These are phyloP conservation scores for Pammene fasciana DNA, from an alignment of 2,888 invertebrate genomes.

Conservation along the genomic window DNA sequence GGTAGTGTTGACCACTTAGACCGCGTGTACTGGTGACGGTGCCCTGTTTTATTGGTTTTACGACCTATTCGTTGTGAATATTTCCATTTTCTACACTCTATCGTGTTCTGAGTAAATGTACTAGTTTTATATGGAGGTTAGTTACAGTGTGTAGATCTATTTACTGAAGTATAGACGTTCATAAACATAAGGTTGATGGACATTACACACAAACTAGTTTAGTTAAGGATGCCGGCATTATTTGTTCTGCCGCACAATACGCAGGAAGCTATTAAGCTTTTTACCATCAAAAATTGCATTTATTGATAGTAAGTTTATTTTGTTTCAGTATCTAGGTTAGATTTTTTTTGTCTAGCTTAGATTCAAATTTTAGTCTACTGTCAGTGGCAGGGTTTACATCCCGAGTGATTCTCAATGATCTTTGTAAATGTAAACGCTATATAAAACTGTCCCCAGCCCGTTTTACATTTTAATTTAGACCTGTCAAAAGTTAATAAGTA, in stretches of 20 bases:
- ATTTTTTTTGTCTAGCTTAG: slow-evolving; percentile 38
- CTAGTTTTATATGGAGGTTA: slow-evolving; percentile 48
- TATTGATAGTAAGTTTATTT: slow-evolving; percentile 37
- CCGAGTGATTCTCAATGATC: slow-evolving; percentile 2
- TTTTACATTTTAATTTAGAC: no score
- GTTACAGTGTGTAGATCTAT: slow-evolving; percentile 24
- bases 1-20: slow-evolving; percentile 36
- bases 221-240: slow-evolving; percentile 27
- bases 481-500: neutral
- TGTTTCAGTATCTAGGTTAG: slow-evolving; percentile 24
- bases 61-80: slow-evolving; percentile 55
- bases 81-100: slow-evolving; percentile 81
- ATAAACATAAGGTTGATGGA: slow-evolving; percentile 19
- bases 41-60: slow-evolving; percentile 77
- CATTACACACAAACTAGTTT: slow-evolving; percentile 23
- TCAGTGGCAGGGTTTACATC: slow-evolving; percentile 18
- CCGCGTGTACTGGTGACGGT: slow-evolving; percentile 41
- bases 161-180: slow-evolving; percentile 17
- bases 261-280: slow-evolving; percentile 26
- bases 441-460: no score
- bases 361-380: slow-evolving; percentile 31
- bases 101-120: slow-evolving; percentile 59
- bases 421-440: no score
- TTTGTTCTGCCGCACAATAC: slow-evolving; percentile 14
- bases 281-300: slow-evolving; percentile 40